Percentiles rank a stretch among this genome's conserved stretches.
phyloP scores from a whole-genome alignment of 2,113 vertebrate species.

The Hydrochoerus hydrochaeris region DNA sequence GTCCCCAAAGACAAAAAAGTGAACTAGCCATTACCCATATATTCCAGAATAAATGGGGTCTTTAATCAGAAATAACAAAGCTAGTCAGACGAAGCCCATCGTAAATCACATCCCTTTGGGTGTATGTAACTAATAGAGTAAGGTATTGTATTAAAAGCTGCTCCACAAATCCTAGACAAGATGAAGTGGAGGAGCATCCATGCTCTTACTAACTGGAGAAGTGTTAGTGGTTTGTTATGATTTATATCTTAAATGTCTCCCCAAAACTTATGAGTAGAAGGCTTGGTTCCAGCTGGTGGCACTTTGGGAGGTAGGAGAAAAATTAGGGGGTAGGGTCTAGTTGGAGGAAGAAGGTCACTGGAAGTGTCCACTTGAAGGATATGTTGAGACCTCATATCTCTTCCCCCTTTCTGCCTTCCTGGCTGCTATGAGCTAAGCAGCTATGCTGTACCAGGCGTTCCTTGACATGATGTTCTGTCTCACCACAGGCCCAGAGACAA shows the following conservation, averaged over 20 bases:
- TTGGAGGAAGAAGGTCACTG: neutral
- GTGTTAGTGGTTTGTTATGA: neutral
- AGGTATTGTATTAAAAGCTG: conserved; percentile 74
- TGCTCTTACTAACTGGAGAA: neutral
- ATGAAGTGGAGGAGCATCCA: conserved; percentile 10
- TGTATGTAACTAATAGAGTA: conserved; percentile 71
- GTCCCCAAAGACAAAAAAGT: conserved; percentile 76
- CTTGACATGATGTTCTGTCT: neutral
- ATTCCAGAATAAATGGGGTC: conserved; percentile 75
- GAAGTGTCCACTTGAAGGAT: neutral
- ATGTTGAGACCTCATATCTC: neutral
- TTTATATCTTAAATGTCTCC: neutral
- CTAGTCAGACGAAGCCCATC: conserved; percentile 63
- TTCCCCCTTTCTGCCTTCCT: neutral
- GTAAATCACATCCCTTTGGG: conserved; percentile 72
- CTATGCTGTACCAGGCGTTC: too few relatives aligned
- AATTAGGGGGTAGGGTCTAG: neutral
- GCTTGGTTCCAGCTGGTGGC: neutral
- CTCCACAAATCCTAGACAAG: conserved; percentile 5
- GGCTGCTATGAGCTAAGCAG: neutral
- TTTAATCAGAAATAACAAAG: conserved; percentile 78
- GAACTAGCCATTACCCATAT: conserved; percentile 75
- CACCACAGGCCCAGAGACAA: neutral
- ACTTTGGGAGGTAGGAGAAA: neutral
- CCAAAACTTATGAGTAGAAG: neutral